Conservation (phyloP, 2,888 invertebrate genomes). For the Schrankia costaestrigalis region DNA sequence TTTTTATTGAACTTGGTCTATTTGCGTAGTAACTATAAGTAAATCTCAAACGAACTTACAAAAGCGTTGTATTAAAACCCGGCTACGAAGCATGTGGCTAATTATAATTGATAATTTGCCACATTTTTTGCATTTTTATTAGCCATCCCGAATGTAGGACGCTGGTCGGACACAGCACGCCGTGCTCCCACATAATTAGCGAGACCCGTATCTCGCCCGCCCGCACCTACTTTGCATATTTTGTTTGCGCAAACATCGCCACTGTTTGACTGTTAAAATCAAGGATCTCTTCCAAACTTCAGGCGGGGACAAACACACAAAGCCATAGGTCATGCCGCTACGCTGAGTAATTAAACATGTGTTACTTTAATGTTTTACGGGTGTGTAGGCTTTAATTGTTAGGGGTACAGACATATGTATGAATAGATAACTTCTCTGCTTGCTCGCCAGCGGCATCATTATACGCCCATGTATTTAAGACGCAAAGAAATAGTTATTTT, state of each 20-base stretch:
- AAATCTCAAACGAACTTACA: neutral
- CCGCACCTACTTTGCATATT: conserved; percentile 78
- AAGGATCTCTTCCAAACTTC: conserved; percentile 63
- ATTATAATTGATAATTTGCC: conserved; percentile 74
- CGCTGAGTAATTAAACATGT: conserved; percentile 42
- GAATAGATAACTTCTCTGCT: conserved; percentile 15
- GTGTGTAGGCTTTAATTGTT: conserved; percentile 23
- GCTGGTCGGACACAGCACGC: conserved; percentile 53
- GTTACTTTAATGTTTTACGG: conserved; percentile 36
- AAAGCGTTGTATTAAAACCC: conserved; percentile 24
- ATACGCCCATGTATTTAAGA: conserved; percentile 9
- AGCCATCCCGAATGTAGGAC: conserved; percentile 65
- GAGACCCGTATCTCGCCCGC: conserved; percentile 64
- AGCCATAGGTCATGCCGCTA: conserved; percentile 49
- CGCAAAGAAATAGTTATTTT: conserved; percentile 10
- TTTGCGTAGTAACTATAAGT: conserved; percentile 13
- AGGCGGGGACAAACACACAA: conserved; percentile 45
- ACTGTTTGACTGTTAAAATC: conserved; percentile 76
- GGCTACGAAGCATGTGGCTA: conserved; percentile 43
- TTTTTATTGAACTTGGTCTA: conserved; percentile 22
- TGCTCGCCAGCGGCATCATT: conserved; percentile 8
- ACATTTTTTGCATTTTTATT: conserved; percentile 74
- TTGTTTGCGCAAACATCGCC: conserved; percentile 73
- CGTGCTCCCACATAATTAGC: conserved; percentile 76
- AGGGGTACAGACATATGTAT: conserved; percentile 10